Evolutionary conservation across 2,797 vertebrate species (phyloP), one percentile per base, ranked within the genome.

Genomic region (Malurus leucopterus): DNA sequence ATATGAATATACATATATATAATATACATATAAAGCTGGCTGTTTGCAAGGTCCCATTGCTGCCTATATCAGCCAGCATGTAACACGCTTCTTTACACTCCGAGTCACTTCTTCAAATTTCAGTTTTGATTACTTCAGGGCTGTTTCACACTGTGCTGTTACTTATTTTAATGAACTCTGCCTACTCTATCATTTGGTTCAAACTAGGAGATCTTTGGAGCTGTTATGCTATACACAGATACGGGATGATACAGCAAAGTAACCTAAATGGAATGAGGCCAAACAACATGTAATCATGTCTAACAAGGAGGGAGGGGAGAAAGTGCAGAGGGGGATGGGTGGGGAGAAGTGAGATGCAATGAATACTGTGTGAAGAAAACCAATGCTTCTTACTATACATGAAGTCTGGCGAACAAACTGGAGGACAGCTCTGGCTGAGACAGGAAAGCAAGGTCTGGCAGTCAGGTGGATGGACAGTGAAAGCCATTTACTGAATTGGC

Each of bases 141-240:
- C 76, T 90, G 32, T 85, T 91, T 91, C 89, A 73, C 0, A 5
- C 53, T 75, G 47, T n/a, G 63, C 76, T 94, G 89, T 84, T 94
- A 84, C 89, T 91, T 92, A 78, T 95, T 91, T 94, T 89, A 94
- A 93, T 91, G 93, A 94, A 90, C 73, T 89, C 73, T 92, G 81
- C 75, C 83, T 93, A 70, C 86, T 92, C 89, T 73, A 15, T 95
- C 67, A 89, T 90, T 89, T 85, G 49, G 55, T 90, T 90, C 79
- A 67, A n/a, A 75, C 82, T 24, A 69, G 59, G 67, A 89, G 82
- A 84, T 87, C 86, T 92, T 57, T 46, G 70, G 81, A 84, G 74
- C 70, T 91, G 80, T 73, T 89, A 62, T 15, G 51, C 67, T 78
- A 30, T 23, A 6, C 67, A 57, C 38, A 93, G 87, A 85, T 78